Conservation (phyloP, 2,888 invertebrate genomes). For the Rotaria socialis region DNA sequence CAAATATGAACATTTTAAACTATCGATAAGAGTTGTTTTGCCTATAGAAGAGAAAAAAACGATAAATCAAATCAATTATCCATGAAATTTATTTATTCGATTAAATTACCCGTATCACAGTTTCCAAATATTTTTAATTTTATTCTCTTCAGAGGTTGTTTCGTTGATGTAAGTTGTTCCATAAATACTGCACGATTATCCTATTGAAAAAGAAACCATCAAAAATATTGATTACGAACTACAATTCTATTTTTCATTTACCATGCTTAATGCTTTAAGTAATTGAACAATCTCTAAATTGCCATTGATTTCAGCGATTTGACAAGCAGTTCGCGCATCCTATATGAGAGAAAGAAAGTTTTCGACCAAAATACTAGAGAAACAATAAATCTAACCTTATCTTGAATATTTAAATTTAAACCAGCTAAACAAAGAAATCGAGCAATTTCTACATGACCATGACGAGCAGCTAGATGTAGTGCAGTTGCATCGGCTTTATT, state of each 20-base stretch:
- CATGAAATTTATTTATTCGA: background rate
- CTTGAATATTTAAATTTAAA: constrained; percentile 40
- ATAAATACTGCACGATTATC: constrained; percentile 63
- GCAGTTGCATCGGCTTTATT: constrained; percentile 59
- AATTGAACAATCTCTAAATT: constrained; percentile 69
- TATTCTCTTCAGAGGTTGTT: constrained; percentile 61
- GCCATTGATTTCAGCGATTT: constrained; percentile 73
- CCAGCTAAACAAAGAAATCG: constrained; percentile 69
- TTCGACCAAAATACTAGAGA: too few species aligned
- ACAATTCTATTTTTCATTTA: constrained; percentile 54
- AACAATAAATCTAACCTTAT: constrained; percentile 1
- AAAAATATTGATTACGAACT: too few species aligned
- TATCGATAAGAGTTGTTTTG: constrained; percentile 68
- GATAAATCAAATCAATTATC: too few species aligned
- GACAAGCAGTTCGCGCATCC: constrained; percentile 71
- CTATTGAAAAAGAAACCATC: constrained; percentile 48
- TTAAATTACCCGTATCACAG: constrained; percentile 66
- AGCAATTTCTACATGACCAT: constrained; percentile 66
- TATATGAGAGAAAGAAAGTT: constrained; percentile 48
- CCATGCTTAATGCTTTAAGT: constrained; percentile 67
- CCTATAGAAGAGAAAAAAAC: background rate
- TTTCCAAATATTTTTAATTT: constrained; percentile 71
- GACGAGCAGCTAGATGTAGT: constrained; percentile 40
- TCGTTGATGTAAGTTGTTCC: constrained; percentile 66
- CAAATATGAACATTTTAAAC: constrained; percentile 68